phyloP scores from a whole-genome alignment of 2,888 invertebrate genomes.

The Chloroclystis v-ata region DNA sequence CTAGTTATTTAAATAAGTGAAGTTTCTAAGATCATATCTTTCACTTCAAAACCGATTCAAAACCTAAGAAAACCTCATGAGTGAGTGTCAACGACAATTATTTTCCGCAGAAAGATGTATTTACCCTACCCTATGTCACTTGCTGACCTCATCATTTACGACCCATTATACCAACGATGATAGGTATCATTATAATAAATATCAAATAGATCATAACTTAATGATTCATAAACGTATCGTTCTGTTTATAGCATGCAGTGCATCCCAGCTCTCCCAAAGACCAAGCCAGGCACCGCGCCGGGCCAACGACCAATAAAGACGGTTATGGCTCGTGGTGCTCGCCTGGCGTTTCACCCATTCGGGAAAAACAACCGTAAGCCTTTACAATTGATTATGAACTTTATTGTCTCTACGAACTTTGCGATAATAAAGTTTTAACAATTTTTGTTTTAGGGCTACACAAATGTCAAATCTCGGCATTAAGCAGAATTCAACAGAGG shows the following conservation, averaged over 20 bases:
- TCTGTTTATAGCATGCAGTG: conserved; percentile 55
- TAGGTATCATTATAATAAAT: conserved; percentile 18
- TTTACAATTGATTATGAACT: background rate
- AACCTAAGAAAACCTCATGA: too few species aligned
- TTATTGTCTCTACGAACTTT: too few species aligned
- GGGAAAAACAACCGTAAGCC: conserved; percentile 43
- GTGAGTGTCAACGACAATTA: too few species aligned
- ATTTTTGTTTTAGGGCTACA: conserved; percentile 7
- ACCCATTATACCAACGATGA: conserved; percentile 40
- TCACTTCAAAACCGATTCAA: too few species aligned
- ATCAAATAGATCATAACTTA: conserved; percentile 2
- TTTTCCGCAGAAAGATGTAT: too few species aligned
- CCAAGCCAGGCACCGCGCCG: conserved; percentile 32
- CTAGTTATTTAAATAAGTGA: too few species aligned
- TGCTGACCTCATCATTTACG: too few species aligned
- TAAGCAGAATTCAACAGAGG: conserved; percentile 11
- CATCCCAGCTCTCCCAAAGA: conserved; percentile 45
- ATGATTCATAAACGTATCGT: conserved; percentile 24
- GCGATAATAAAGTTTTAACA: background rate
- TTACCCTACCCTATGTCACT: too few species aligned
- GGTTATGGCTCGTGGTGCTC: conserved; percentile 65
- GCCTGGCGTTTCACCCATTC: conserved; percentile 51
- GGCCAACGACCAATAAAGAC: conserved; percentile 27
- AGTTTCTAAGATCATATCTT: too few species aligned
- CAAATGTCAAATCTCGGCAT: conserved; percentile 4